These are phyloP conservation scores for Melanaphis sacchari DNA, from an alignment of 1,140 invertebrate genomes.

Conservation along the genomic window DNA sequence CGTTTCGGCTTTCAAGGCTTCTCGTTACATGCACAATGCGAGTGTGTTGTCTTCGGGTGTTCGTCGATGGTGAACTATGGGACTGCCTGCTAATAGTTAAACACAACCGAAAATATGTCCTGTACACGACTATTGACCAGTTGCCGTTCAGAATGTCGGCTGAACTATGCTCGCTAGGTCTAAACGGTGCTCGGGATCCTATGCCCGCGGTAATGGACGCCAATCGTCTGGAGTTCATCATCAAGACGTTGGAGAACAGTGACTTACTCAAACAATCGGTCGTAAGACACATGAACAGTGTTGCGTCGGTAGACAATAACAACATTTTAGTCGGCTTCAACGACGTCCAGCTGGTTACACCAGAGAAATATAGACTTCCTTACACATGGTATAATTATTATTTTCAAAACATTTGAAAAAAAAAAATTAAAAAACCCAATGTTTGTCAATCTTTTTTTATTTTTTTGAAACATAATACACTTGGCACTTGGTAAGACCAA, in stretches of 20 bases:
- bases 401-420: not conserved
- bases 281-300: not conserved
- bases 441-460: not conserved
- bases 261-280: not conserved
- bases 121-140: not conserved
- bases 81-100: conserved; percentile 38
- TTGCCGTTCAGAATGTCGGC: not conserved
- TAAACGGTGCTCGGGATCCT: not conserved
- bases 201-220: not conserved
- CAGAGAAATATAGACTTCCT: conserved; percentile 28
- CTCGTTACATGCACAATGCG: not conserved
- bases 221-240: conserved; percentile 27
- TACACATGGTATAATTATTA: conserved; percentile 24
- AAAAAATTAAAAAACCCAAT: not conserved
- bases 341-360: not conserved
- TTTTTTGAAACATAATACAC: no score
- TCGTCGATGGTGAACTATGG: conserved; percentile 32
- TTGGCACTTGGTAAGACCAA: no score
- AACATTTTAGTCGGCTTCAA: not conserved
- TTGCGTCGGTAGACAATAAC: not conserved
- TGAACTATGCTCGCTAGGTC: not conserved
- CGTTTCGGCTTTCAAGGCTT: not conserved
- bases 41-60: conserved; percentile 37
- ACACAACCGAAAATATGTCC: not conserved
- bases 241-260: not conserved